Base-by-base conservation (phyloP, 2,888 invertebrate genomes). In the Oscheius sp. region DNA sequence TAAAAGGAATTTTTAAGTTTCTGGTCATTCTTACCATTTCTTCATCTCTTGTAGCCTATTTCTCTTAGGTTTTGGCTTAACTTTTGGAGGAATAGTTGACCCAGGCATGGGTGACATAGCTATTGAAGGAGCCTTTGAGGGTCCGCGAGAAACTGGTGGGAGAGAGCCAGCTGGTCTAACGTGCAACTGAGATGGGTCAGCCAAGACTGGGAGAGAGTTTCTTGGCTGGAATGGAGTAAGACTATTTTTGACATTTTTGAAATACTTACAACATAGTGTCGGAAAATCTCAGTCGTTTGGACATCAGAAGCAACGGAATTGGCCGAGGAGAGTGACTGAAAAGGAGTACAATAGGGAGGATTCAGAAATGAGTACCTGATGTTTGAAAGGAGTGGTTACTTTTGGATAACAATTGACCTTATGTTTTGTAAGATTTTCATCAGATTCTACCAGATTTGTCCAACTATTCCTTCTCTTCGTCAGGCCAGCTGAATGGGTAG, bases 401-500 rank as follows among this genome's bases (percentile, higher is more conserved):
- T 73, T 76, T n/a, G 76, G 76, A 45, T 77, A 76, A 8, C 53
- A 34, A 50, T 76, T 73, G 25, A 70, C 65, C 37, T 72, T 68
- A 48, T 66, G 57, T 34, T 70, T 70, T 6, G 45, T 66, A 37
- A 72, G 52, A 39, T 80, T 70, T 27, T 79, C 76, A 50, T 73
- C 73, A n/a, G 77, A 61, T 53, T 78, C 75, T 10, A 79, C 73
- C 42, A 83, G 65, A 64, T 82, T 82, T 20, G 74, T 73, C 83
- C 83, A 83, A 45, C 82, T 82, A 53, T 70, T 69, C 12, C 79
- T 69, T 20, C 81, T 70, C 50, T 80, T 74, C 20, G 74, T 72
- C 33, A 68, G n/a, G 12, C 67, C 67, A 6, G 29, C 58, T 48
- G 45, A 37, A 29, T 55, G 17, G 23, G 34, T 3, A 10, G 34